Percentiles rank a stretch among this genome's conserved stretches.
Conservation (phyloP, 2,888 invertebrate genomes). For the Matsumyia berberina region DNA sequence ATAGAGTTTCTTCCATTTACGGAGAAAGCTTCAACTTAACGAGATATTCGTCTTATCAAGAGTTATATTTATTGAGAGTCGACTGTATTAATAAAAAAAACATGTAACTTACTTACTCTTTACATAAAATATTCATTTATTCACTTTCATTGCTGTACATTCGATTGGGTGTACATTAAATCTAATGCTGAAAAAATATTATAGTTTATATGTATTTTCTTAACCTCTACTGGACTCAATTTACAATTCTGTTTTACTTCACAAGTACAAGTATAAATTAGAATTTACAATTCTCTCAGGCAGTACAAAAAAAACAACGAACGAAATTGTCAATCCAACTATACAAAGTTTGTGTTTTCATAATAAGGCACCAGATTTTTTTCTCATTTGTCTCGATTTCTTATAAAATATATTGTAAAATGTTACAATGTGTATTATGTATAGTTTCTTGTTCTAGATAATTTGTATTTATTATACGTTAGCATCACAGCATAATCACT, state of each 20-base stretch:
- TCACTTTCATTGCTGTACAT: conserved; percentile 10
- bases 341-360: conserved; percentile 32
- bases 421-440: not conserved
- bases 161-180: not conserved
- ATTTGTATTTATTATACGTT: conserved; percentile 45
- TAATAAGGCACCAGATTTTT: conserved; percentile 56
- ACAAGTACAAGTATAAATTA: not conserved
- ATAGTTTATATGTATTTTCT: conserved; percentile 7
- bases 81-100: too few relatives aligned
- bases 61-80: too few relatives aligned
- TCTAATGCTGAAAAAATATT: conserved; percentile 10
- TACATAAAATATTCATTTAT: conserved; percentile 3
- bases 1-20: too few relatives aligned
- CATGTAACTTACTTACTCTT: not conserved
- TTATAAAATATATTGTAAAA: conserved; percentile 22
- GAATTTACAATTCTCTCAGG: conserved; percentile 25
- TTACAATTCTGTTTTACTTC: conserved; percentile 28
- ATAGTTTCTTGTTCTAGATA: conserved; percentile 7
- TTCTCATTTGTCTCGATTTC: not conserved
- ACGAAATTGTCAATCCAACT: conserved; percentile 14
- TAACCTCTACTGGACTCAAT: conserved; percentile 62
- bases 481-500: conserved; percentile 75
- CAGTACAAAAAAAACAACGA: conserved; percentile 26
- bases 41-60: too few relatives aligned
- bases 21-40: too few relatives aligned